Percentiles rank a stretch among this genome's conserved stretches.
Evolutionary conservation across 2,113 vertebrate genomes (phyloP).

Genomic region (Phoxinus phoxinus): DNA sequence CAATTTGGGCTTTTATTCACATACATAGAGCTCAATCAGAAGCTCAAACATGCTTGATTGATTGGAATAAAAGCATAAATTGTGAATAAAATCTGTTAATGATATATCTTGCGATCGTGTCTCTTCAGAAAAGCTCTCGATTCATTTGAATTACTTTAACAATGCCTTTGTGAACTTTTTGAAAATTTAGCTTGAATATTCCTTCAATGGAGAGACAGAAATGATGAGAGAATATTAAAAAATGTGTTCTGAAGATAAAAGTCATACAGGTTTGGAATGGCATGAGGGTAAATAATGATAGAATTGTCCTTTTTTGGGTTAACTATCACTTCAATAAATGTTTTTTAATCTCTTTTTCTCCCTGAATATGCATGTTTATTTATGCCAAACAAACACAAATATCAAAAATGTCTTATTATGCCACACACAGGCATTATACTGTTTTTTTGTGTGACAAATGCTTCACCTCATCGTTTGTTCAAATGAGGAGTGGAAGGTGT

Average conservation of each 20-base stretch:
- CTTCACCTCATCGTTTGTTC: conserved; percentile 43
- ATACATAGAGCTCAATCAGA: neutral
- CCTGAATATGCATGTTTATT: neutral
- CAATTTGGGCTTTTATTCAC: neutral
- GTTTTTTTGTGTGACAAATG: conserved; percentile 45
- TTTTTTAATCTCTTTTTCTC: neutral
- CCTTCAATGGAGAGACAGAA: neutral
- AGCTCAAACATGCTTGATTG: neutral
- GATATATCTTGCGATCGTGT: neutral
- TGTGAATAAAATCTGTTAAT: neutral
- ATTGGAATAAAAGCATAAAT: neutral
- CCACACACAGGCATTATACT: neutral
- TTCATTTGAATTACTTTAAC: no score
- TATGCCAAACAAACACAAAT: neutral
- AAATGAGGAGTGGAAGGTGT: neutral
- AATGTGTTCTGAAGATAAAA: neutral
- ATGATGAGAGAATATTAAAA: neutral
- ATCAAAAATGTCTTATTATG: neutral
- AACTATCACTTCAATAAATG: neutral
- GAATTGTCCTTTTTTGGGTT: neutral
- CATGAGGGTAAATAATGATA: no score
- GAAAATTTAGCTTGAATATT: neutral
- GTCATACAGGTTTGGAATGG: no score
- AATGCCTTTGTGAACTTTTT: neutral
- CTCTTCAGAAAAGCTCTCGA: no score